phyloP scores from a whole-genome alignment of 2,888 invertebrate species.

The Amblyteles armatorius region DNA sequence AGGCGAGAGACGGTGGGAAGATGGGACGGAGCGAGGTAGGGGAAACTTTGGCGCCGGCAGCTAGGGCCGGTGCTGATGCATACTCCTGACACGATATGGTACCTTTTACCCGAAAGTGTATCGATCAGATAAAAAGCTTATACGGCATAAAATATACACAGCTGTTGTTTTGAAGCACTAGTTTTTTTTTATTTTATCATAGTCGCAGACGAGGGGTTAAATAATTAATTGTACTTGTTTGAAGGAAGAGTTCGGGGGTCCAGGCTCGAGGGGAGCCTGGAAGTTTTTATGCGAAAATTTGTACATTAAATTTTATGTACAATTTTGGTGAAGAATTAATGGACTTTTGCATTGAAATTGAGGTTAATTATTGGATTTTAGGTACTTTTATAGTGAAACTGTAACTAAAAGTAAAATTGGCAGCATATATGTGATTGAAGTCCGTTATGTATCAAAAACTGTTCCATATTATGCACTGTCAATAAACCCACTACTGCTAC shows the following conservation, averaged over 20 bases:
- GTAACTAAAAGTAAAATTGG: too few relatives aligned
- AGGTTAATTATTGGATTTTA: too few relatives aligned
- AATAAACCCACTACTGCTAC: too few relatives aligned
- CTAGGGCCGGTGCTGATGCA: constrained; percentile 36
- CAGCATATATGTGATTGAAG: too few relatives aligned
- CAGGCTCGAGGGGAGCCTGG: neutral
- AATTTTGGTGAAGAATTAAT: neutral
- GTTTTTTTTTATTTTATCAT: constrained; percentile 27
- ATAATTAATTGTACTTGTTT: constrained; percentile 52
- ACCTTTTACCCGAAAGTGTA: constrained; percentile 56
- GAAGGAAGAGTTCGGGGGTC: constrained; percentile 30
- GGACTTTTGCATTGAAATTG: neutral
- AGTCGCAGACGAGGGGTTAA: constrained; percentile 21
- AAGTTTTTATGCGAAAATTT: too few relatives aligned
- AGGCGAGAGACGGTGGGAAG: constrained; percentile 41
- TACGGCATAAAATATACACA: constrained; percentile 55
- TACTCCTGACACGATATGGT: constrained; percentile 45
- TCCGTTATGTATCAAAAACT: too few relatives aligned
- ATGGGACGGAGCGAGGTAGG: constrained; percentile 48
- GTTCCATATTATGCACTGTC: too few relatives aligned
- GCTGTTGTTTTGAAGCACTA: constrained; percentile 69
- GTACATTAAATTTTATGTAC: too few relatives aligned
- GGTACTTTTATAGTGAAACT: too few relatives aligned
- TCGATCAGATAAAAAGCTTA: constrained; percentile 59
- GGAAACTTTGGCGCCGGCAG: constrained; percentile 68